Conservation (phyloP, 2,888 invertebrate genomes). For the Nymphalis c-album region DNA sequence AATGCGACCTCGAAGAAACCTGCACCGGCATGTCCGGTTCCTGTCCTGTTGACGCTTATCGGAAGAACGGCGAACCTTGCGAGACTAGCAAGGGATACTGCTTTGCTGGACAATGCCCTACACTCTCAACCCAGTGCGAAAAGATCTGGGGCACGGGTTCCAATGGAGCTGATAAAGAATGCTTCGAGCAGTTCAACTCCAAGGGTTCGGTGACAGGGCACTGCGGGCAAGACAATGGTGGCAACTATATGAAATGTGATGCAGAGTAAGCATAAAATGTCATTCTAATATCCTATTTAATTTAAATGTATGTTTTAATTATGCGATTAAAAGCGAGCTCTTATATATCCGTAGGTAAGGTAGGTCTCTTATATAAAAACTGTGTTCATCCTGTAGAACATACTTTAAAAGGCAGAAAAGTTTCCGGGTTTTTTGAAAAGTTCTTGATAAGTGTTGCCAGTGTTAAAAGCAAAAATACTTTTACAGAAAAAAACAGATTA, state of each 20-base stretch:
- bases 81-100: slow-evolving; percentile 89
- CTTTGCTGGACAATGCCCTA: slow-evolving; percentile 95
- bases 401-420: no score
- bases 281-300: no score
- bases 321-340: no score
- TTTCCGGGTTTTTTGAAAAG: no score
- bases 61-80: slow-evolving; percentile 96
- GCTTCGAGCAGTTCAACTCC: slow-evolving; percentile 97
- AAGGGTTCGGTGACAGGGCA: slow-evolving; percentile 97
- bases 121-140: slow-evolving; percentile 93
- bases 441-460: no score
- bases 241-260: slow-evolving; percentile 92
- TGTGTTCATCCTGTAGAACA: no score
- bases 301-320: no score
- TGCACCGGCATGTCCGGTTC: slow-evolving; percentile 94
- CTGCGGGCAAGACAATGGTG: slow-evolving; percentile 90
- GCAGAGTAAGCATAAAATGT: slow-evolving; percentile 84
- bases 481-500: no score
- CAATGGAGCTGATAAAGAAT: slow-evolving; percentile 90
- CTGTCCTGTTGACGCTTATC: slow-evolving; percentile 94
- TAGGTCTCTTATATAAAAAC: no score
- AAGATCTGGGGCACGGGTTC: slow-evolving; percentile 96
- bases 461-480: no score
- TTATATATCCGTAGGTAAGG: no score
- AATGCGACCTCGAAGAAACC: slow-evolving; percentile 97